Percentiles rank a stretch among this genome's conserved stretches.
phyloP scores from a whole-genome alignment of 1,140 invertebrate species.

The Atopsyche davidsoni region DNA sequence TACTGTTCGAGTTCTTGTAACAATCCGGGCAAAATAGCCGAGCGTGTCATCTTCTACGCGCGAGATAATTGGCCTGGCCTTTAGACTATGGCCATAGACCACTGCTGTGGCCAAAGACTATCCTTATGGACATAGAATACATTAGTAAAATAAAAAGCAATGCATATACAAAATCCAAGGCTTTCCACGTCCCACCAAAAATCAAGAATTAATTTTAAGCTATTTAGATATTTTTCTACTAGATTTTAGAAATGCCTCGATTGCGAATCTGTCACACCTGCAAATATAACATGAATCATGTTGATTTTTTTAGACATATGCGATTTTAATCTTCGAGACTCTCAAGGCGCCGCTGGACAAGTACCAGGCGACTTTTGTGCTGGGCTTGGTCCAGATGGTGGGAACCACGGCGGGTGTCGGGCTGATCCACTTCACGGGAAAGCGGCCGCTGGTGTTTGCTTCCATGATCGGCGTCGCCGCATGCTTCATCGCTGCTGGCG shows the following conservation, averaged over 20 bases:
- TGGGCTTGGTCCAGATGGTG: conserved; percentile 61
- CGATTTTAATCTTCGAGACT: conserved; percentile 62
- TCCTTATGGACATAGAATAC: too few relatives aligned
- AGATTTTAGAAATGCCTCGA: not conserved
- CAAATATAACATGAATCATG: not conserved
- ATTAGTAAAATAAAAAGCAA: too few relatives aligned
- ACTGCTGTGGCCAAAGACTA: too few relatives aligned
- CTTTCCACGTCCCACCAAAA: too few relatives aligned
- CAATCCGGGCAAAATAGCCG: too few relatives aligned
- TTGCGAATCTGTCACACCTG: conserved; percentile 4
- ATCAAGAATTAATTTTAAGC: too few relatives aligned
- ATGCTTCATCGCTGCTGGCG: conserved; percentile 54
- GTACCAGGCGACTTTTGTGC: conserved; percentile 63
- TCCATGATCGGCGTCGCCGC: conserved; percentile 57
- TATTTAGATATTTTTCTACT: too few relatives aligned
- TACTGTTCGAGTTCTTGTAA: too few relatives aligned
- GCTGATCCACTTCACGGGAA: conserved; percentile 63
- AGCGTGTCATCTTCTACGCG: too few relatives aligned
- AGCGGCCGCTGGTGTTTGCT: conserved; percentile 58
- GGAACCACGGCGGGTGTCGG: conserved; percentile 58
- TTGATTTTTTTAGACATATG: conserved; percentile 52
- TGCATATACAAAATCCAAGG: too few relatives aligned
- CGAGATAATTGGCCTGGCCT: too few relatives aligned
- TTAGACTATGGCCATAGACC: too few relatives aligned
- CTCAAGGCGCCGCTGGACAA: conserved; percentile 65